A percentile compares a stretch with the other conserved stretches of the same genome.
Evolutionary conservation across 2,888 invertebrate species (phyloP).

Genomic region (Calliopum simillimum): DNA sequence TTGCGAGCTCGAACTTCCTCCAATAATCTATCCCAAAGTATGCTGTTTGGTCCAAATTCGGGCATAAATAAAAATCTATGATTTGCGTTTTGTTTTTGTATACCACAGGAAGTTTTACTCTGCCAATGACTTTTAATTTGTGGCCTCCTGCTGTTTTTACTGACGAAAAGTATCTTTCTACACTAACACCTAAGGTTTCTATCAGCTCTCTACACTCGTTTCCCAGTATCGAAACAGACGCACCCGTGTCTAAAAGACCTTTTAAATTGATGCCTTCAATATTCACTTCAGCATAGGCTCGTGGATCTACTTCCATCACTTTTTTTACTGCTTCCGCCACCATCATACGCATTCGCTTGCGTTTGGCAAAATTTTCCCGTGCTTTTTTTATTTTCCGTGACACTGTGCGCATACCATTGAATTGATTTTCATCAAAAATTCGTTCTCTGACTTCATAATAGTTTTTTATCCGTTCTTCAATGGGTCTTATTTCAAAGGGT

Average conservation of each 20-base stretch:
- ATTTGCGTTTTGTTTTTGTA: not conserved
- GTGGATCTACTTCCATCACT: not conserved
- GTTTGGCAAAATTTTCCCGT: not conserved
- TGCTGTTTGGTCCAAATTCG: constrained; percentile 12
- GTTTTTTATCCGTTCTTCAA: not conserved
- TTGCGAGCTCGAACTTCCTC: constrained; percentile 3
- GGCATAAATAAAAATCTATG: constrained; percentile 4
- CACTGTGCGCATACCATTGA: not conserved
- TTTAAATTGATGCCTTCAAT: not conserved
- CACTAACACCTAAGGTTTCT: not conserved
- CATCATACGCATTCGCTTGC: not conserved
- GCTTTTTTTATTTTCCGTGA: not conserved
- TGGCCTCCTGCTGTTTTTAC: constrained; percentile 24
- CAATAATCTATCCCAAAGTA: constrained; percentile 31
- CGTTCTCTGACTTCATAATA: not conserved
- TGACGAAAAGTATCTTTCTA: constrained; percentile 1
- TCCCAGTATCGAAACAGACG: constrained; percentile 19
- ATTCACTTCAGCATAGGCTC: constrained; percentile 11
- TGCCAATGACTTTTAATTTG: constrained; percentile 2
- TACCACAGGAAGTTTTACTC: not conserved
- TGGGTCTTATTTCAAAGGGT: not conserved
- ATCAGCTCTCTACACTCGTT: constrained; percentile 22
- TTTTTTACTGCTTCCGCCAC: not conserved
- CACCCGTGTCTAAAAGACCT: constrained; percentile 37
- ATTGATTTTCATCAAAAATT: not conserved